phyloP scores from a whole-genome alignment of 2,797 vertebrate genomes.

The Allobates femoralis region DNA sequence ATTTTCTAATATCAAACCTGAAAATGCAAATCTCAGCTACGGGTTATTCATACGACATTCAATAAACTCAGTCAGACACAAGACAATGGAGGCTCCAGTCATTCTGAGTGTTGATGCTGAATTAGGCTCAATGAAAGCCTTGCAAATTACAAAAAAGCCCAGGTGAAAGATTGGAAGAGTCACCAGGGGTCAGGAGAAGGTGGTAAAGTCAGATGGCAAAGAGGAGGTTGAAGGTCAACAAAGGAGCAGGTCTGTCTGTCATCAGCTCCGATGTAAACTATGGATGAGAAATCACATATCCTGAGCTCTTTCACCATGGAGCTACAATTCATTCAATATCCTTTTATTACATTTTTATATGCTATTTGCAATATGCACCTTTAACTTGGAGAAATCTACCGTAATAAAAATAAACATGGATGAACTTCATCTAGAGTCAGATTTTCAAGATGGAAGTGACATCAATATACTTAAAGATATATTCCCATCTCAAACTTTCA shows the following conservation, averaged over 20 bases:
- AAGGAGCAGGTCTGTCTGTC: slow-evolving; percentile 31
- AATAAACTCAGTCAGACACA: background rate
- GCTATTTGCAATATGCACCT: background rate
- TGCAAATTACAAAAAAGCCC: slow-evolving; percentile 41
- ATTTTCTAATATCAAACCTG: background rate
- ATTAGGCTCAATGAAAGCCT: slow-evolving; percentile 33
- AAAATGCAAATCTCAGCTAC: background rate
- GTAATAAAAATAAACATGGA: no score
- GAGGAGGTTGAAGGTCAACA: slow-evolving; percentile 29
- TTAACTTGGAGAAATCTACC: background rate
- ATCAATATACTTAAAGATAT: no score
- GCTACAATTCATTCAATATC: background rate
- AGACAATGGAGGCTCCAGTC: slow-evolving; percentile 44
- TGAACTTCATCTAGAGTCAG: no score
- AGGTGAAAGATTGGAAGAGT: slow-evolving; percentile 48
- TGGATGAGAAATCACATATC: background rate
- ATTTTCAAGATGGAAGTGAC: no score
- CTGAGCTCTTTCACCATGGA: background rate
- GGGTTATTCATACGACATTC: slow-evolving; percentile 5
- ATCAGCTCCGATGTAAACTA: slow-evolving; percentile 9
- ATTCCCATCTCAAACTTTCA: no score
- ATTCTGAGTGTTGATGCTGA: slow-evolving; percentile 37
- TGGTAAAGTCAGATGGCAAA: slow-evolving; percentile 29
- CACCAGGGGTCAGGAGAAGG: background rate
- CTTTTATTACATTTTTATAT: background rate